Conservation (phyloP, 2,888 invertebrate genomes). For the Amblyteles armatorius region DNA sequence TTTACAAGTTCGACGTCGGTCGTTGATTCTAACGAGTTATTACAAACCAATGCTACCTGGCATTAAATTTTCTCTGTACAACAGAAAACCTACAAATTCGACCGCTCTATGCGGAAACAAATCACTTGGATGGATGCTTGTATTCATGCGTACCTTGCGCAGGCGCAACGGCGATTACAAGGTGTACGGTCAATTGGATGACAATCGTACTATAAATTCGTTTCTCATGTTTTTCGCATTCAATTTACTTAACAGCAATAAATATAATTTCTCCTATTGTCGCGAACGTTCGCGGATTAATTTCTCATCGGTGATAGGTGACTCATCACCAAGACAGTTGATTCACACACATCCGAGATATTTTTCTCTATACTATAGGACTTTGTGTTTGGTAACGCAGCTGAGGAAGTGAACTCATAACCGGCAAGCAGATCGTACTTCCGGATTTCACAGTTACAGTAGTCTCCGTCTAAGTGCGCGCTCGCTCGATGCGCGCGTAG, state of each 20-base stretch:
- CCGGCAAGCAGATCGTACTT: background rate
- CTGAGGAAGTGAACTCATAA: background rate
- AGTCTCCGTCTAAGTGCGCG: background rate
- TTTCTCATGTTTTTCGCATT: conserved; percentile 14
- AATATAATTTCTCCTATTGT: conserved; percentile 52
- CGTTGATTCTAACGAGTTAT: conserved; percentile 19
- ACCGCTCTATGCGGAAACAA: conserved; percentile 10
- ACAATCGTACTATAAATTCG: background rate
- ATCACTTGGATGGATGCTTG: background rate
- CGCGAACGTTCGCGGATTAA: conserved; percentile 17
- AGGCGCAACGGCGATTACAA: background rate
- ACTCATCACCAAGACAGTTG: background rate
- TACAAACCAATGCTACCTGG: conserved; percentile 35
- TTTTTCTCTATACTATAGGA: conserved; percentile 38
- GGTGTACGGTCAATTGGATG: background rate
- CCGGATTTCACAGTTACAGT: conserved; percentile 5
- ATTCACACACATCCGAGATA: background rate
- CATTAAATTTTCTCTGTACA: conserved; percentile 33
- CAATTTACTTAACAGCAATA: conserved; percentile 30
- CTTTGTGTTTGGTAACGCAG: conserved; percentile 28
- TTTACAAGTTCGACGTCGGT: conserved; percentile 50
- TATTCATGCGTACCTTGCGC: background rate
- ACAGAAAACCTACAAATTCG: conserved; percentile 23
- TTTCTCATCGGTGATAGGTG: conserved; percentile 17
- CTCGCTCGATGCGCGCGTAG: no score